A percentile compares a stretch with the other conserved stretches of the same genome.
phyloP scores from a whole-genome alignment of 2,113 vertebrate genomes.

The Myotis davidii region DNA sequence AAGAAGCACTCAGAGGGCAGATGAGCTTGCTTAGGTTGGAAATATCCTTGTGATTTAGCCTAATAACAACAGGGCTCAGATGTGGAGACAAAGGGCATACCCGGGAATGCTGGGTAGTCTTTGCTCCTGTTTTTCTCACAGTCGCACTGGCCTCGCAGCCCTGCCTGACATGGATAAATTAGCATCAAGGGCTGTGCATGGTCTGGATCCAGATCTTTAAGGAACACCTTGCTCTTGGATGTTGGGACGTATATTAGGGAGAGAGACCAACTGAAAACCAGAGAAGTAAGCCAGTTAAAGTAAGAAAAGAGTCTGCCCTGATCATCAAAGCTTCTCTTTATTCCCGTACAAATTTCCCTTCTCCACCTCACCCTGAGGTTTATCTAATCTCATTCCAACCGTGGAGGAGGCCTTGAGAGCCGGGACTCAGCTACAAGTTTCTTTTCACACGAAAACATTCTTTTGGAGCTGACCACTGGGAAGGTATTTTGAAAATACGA shows the following conservation, averaged over 20 bases:
- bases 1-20: not conserved
- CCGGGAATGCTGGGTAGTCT: not conserved
- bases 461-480: not conserved
- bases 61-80: not conserved
- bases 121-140: not conserved
- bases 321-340: not conserved
- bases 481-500: conserved; percentile 48
- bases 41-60: conserved; percentile 26
- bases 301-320: not conserved
- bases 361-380: not conserved
- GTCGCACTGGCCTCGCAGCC: not conserved
- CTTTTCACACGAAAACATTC: not conserved
- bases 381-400: not conserved
- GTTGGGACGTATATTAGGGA: not conserved
- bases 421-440: not conserved
- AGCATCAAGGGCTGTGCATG: not conserved
- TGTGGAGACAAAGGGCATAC: not conserved
- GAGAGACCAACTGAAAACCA: not conserved
- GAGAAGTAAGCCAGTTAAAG: not conserved
- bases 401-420: not conserved
- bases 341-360: not conserved
- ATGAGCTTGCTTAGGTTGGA: conserved; percentile 45
- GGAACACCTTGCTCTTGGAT: not conserved
- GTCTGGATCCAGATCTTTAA: conserved; percentile 4
- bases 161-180: not conserved